Percentiles rank a stretch among this genome's conserved stretches.
phyloP scores from a whole-genome alignment of 2,113 vertebrate species.

The Butorides virescens region DNA sequence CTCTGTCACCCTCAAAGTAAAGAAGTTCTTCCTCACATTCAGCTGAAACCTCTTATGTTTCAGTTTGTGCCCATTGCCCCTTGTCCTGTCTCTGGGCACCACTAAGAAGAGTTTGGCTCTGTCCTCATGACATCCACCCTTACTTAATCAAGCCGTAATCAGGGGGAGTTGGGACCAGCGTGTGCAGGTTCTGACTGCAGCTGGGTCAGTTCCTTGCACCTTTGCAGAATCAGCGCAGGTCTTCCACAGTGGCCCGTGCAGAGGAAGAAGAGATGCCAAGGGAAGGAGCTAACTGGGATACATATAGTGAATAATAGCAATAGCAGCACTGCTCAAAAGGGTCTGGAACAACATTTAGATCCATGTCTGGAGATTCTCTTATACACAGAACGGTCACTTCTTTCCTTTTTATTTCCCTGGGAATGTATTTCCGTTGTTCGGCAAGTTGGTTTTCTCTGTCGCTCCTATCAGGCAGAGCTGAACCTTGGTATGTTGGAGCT shows the following conservation, averaged over 20 bases:
- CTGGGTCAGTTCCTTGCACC: background rate
- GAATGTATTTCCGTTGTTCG: background rate
- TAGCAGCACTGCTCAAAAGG: background rate
- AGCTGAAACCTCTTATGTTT: too few relatives aligned
- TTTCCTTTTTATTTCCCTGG: background rate
- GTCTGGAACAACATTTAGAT: background rate
- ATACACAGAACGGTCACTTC: background rate
- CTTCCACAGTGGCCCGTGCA: background rate
- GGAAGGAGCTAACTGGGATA: background rate
- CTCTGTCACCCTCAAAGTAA: too few relatives aligned
- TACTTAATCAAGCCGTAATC: background rate
- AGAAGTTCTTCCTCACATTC: too few relatives aligned
- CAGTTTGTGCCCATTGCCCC: too few relatives aligned
- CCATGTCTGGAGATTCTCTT: background rate
- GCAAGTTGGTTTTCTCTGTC: background rate
- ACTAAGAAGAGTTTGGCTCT: too few relatives aligned
- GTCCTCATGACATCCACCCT: too few relatives aligned
- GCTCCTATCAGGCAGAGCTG: background rate
- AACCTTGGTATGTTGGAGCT: conserved; percentile 5
- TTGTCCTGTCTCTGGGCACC: too few relatives aligned
- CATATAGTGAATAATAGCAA: background rate
- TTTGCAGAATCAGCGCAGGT: background rate
- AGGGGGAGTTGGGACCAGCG: background rate
- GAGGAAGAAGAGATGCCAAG: background rate
- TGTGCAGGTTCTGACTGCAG: background rate